Evolutionary conservation across 2,113 vertebrate genomes (phyloP).

Genomic region (Notiomystis cincta): DNA sequence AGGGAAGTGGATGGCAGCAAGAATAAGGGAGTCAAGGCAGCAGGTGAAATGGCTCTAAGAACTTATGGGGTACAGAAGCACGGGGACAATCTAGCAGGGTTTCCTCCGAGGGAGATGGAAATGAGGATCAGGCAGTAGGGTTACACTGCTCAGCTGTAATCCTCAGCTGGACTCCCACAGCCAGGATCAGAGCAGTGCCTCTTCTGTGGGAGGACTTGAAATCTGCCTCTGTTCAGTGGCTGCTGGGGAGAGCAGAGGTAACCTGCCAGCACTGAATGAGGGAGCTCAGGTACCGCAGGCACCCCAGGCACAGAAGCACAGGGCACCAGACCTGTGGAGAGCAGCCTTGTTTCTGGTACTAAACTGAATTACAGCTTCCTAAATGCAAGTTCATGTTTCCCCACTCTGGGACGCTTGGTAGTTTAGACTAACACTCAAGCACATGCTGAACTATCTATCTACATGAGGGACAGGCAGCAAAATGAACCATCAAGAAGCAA

Average conservation of each 20-base stretch:
- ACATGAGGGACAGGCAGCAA: not conserved
- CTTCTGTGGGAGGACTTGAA: not conserved
- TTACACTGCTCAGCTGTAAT: not conserved
- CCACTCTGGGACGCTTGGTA: not conserved
- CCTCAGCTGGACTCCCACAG: not conserved
- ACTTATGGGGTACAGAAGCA: rapidly evolving
- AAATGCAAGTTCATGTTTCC: not conserved
- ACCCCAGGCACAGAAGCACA: not conserved
- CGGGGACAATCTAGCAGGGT: not conserved
- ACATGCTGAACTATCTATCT: not conserved
- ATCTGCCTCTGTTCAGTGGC: not conserved
- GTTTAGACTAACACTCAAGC: not conserved
- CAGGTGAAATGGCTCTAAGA: not conserved
- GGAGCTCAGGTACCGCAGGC: not conserved
- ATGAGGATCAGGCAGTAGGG: not conserved
- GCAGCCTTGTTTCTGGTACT: not conserved
- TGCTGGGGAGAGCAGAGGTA: not conserved
- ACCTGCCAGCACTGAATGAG: not conserved
- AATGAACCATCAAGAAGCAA: not conserved
- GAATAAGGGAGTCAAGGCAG: not conserved
- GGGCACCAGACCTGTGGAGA: not conserved
- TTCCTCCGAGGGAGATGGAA: not conserved
- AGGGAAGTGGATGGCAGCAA: not conserved
- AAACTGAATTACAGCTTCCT: not conserved
- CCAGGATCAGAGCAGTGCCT: not conserved